A percentile compares a stretch with the other conserved stretches of the same genome.
These are phyloP conservation scores for Melanostigma gelatinosum DNA, from an alignment of 2,113 vertebrate genomes.

Conservation along the genomic window DNA sequence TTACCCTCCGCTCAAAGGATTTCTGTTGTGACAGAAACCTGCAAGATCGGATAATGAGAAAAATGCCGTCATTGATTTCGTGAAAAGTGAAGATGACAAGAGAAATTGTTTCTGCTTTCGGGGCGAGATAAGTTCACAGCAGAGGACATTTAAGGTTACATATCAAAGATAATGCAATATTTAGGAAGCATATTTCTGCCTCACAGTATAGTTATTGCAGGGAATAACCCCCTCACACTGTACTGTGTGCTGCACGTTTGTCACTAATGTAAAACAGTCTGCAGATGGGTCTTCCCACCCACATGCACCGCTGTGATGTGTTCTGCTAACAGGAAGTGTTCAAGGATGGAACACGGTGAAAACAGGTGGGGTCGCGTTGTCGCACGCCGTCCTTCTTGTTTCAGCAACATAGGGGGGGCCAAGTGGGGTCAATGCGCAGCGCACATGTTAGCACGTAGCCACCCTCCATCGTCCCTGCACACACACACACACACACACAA, in stretches of 20 bases:
- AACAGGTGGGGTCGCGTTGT: conserved; percentile 56
- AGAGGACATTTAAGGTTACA: conserved; percentile 25
- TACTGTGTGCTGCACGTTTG: not conserved
- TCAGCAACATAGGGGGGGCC: conserved; percentile 74
- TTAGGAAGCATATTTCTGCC: not conserved
- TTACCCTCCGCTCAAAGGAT: conserved; percentile 42
- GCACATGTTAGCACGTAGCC: conserved; percentile 64
- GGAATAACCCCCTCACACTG: not conserved
- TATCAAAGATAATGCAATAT: not conserved
- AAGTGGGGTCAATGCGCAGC: conserved; percentile 72
- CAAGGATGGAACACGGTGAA: conserved; percentile 43
- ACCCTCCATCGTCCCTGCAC: conserved; percentile 20
- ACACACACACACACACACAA: conserved; percentile 39
- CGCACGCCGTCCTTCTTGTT: conserved; percentile 56
- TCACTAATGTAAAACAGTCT: conserved; percentile 22
- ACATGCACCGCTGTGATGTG: conserved; percentile 21
- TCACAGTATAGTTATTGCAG: not conserved
- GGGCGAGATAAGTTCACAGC: conserved; percentile 9
- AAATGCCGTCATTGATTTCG: conserved; percentile 46
- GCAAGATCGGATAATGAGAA: conserved; percentile 55
- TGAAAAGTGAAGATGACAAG: conserved; percentile 48
- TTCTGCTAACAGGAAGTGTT: conserved; percentile 51
- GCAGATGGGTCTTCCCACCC: conserved; percentile 61
- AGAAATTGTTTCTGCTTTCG: conserved; percentile 26
- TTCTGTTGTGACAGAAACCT: conserved; percentile 56